Evolutionary conservation across 2,113 vertebrate genomes (phyloP).

Genomic region (Alouatta palliata): DNA sequence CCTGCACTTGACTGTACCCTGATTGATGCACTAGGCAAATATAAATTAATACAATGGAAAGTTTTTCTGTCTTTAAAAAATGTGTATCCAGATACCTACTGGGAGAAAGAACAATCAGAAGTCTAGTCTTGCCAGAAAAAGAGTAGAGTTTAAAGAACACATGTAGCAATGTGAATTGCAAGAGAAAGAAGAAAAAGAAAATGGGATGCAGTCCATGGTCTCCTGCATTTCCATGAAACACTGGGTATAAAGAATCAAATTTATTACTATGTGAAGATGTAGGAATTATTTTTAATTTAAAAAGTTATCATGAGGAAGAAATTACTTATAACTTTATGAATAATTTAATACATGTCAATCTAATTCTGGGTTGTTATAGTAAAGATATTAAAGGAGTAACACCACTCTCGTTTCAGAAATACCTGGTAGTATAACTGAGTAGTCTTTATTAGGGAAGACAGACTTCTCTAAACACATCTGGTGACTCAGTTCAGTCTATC

Average conservation of each 20-base stretch:
- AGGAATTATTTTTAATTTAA: background rate
- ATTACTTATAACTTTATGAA: background rate
- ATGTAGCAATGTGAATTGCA: background rate
- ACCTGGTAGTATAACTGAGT: background rate
- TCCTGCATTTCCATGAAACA: background rate
- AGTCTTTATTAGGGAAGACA: background rate
- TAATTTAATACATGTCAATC: background rate
- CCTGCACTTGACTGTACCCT: background rate
- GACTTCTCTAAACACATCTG: background rate
- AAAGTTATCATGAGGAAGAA: background rate
- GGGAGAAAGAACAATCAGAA: background rate
- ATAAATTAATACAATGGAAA: background rate
- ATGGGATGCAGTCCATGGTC: background rate
- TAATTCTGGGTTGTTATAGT: background rate
- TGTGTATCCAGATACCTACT: background rate
- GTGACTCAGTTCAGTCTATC: background rate
- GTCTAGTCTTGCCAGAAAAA: background rate
- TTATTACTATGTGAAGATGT: background rate
- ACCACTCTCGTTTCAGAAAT: background rate
- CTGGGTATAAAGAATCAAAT: background rate
- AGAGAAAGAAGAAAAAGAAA: background rate
- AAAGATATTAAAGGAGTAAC: background rate
- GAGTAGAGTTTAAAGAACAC: background rate
- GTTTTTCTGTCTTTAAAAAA: background rate
- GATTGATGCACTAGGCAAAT: background rate